A percentile compares a stretch with the other conserved stretches of the same genome.
These are phyloP conservation scores for Candidula unifasciata DNA, from an alignment of 2,888 invertebrate species.

Conservation along the genomic window DNA sequence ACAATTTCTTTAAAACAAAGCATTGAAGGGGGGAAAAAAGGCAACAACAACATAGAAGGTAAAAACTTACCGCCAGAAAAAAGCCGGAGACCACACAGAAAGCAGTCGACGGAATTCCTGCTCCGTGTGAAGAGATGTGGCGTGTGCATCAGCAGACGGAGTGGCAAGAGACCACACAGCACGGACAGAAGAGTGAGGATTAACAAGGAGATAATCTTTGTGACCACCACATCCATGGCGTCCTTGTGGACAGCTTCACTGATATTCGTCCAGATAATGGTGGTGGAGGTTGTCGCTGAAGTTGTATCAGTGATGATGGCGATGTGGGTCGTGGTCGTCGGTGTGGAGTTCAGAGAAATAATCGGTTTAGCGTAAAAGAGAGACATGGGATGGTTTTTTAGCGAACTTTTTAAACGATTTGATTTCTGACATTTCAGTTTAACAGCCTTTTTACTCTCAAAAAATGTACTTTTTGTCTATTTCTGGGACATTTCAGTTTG, in stretches of 20 bases:
- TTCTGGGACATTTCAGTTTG: background rate
- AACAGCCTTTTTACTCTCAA: background rate
- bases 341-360: conserved; percentile 13
- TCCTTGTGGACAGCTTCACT: conserved; percentile 26
- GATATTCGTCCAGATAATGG: background rate
- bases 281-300: background rate
- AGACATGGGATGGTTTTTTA: conserved; percentile 36
- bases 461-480: too few species aligned
- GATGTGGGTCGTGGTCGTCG: conserved; percentile 17
- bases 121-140: conserved; percentile 62
- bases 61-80: conserved; percentile 63
- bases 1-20: too few species aligned
- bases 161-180: conserved; percentile 67
- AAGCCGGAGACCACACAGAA: conserved; percentile 68
- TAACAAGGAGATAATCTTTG: conserved; percentile 69
- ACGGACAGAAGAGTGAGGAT: conserved; percentile 68
- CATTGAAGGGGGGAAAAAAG: too few species aligned
- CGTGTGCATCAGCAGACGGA: conserved; percentile 64
- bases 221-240: conserved; percentile 71
- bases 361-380: conserved; percentile 28
- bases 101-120: conserved; percentile 64
- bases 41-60: background rate
- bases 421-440: conserved; percentile 6
- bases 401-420: background rate
- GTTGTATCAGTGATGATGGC: conserved; percentile 6